Evolutionary conservation across 2,797 vertebrate genomes (phyloP).

Genomic region (Muscicapa striata): DNA sequence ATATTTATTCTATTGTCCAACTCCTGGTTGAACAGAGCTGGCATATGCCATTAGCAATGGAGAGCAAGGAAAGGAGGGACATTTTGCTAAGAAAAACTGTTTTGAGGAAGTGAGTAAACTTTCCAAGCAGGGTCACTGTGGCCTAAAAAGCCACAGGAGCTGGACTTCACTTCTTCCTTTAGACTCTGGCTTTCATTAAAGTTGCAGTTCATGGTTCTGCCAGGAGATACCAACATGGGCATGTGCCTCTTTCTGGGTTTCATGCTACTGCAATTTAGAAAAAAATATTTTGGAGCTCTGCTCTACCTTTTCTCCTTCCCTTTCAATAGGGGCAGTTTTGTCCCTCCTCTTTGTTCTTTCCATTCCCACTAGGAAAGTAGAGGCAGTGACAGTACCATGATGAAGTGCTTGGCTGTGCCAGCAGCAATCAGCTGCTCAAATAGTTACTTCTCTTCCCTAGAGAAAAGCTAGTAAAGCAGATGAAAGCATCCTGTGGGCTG

Average conservation of each 20-base stretch:
- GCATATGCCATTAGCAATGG: not conserved
- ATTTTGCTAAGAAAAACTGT: not conserved
- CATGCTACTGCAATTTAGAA: not conserved
- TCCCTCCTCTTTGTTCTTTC: not conserved
- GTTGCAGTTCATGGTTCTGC: not conserved
- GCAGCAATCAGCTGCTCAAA: conserved; percentile 20
- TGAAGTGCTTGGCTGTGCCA: not conserved
- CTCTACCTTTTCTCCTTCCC: not conserved
- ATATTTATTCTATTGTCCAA: not conserved
- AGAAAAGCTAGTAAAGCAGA: not conserved
- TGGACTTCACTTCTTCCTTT: not conserved
- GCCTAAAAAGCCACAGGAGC: rapidly evolving
- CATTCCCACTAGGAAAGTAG: not conserved
- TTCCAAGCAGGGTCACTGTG: not conserved
- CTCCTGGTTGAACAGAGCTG: not conserved
- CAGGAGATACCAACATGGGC: no score
- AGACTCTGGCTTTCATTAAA: not conserved
- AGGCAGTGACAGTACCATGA: not conserved
- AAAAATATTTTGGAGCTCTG: not conserved
- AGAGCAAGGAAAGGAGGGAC: not conserved
- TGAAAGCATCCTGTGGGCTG: not conserved
- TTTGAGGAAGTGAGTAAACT: not conserved
- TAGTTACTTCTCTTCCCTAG: not conserved
- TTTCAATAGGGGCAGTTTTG: not conserved
- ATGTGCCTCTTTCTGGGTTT: not conserved